phyloP scores from a whole-genome alignment of 2,113 vertebrate genomes.

The Hylia prasina region DNA sequence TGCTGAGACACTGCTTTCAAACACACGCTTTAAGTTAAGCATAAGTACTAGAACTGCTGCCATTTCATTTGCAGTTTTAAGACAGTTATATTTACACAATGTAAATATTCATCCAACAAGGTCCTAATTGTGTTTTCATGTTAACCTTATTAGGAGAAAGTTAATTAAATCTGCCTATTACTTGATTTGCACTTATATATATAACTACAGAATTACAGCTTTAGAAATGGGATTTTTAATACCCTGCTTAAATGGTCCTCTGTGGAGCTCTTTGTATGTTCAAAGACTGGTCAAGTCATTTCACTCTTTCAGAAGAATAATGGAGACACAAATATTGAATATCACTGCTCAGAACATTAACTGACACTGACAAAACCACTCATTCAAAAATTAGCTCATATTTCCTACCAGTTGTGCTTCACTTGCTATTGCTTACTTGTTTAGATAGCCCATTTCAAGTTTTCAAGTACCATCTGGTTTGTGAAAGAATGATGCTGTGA shows the following conservation, averaged over 20 bases:
- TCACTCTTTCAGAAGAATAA: background rate
- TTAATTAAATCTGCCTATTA: background rate
- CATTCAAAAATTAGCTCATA: background rate
- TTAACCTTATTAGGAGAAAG: background rate
- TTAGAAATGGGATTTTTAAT: background rate
- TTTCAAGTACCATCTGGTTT: background rate
- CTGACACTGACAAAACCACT: background rate
- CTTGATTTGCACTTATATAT: background rate
- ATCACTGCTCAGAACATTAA: background rate
- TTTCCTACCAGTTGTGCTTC: background rate
- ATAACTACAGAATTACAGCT: background rate
- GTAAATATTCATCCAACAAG: background rate
- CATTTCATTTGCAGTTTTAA: background rate
- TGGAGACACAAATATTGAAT: background rate
- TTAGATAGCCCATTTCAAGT: background rate
- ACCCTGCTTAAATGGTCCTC: background rate
- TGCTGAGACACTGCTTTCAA: background rate
- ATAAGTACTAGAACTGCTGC: background rate
- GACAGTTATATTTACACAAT: background rate
- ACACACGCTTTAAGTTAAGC: background rate
- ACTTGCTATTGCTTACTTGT: background rate
- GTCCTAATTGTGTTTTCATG: background rate
- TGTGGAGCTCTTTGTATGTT: background rate
- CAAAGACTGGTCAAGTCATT: background rate
- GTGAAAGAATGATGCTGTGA: background rate